Evolutionary conservation across 2,113 vertebrate species (phyloP).

Genomic region (Rhombomys opimus): DNA sequence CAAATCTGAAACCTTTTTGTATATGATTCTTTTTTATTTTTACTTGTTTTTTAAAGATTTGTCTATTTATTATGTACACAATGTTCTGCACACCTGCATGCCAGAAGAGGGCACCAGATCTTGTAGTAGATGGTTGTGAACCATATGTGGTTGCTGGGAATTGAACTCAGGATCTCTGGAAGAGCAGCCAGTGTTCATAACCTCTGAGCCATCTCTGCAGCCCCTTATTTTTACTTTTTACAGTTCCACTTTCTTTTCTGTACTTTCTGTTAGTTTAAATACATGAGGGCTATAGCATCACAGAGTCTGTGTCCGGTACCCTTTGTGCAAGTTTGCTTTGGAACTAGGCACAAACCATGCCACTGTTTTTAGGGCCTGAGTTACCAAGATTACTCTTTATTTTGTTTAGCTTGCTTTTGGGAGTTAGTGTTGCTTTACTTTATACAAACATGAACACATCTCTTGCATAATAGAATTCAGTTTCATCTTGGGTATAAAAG

Average conservation of each 20-base stretch:
- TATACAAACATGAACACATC: background rate
- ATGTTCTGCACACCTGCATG: too few species aligned
- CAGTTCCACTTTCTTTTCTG: background rate
- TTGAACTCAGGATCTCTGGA: too few species aligned
- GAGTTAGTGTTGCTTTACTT: background rate
- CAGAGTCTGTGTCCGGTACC: background rate
- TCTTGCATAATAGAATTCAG: background rate
- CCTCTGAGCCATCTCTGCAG: too few species aligned
- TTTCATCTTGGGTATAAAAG: background rate
- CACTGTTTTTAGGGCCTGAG: background rate
- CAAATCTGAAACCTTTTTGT: background rate
- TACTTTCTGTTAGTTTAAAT: background rate
- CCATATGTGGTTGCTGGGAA: too few species aligned
- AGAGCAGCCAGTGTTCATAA: too few species aligned
- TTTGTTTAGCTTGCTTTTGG: background rate
- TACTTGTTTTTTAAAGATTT: background rate
- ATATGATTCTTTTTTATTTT: background rate
- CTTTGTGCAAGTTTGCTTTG: background rate
- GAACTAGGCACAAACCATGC: background rate
- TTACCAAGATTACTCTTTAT: background rate
- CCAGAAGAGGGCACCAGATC: too few species aligned
- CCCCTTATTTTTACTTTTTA: background rate
- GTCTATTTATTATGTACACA: too few species aligned
- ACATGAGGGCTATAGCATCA: background rate
- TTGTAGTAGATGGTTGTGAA: too few species aligned